Base-by-base conservation (phyloP, 1,140 invertebrate genomes). In the Drosophila obscura region DNA sequence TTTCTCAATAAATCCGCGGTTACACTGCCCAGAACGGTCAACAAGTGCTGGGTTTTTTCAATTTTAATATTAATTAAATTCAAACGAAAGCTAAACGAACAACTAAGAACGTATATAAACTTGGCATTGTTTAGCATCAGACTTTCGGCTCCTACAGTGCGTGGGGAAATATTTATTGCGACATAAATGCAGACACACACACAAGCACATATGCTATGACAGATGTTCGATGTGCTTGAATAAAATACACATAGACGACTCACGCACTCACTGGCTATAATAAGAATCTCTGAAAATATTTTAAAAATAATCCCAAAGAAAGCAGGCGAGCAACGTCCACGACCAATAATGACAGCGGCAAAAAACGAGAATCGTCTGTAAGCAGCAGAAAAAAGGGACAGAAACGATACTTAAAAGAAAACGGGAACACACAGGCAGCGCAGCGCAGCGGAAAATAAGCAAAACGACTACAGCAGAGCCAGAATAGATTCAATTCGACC, bases 251-350 rank as follows among this genome's bases (percentile, higher is more conserved):
- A 59, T 31, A 60, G 15, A 52, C 43, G 35, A 11, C 35, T 39
- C 35, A 15, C 39, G 65, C 49, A 43, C 41, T 43, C 26, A 60
- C 43, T 41, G 50, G 56, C 75, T 77, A 77, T 57, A 76, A 62
- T 67, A 76, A 76, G 73, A 77, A 76, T 66, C 66, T 75, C 55
- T 59, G 48, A 66, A 52, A 56, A 50, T 57, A 63, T 59, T 59
- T 63, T 45, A 46, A 75, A 75, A 75, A 76, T 76, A 76, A 68
- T 62, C 63, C 73, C 57, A 68, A 76, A 73, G 66, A 63, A 73
- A 39, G 35, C 11, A 71, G 66, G 51, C 50, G 71, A 44, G 59
- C 48, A 49, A 44, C 50, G 43, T 11, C 45, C 11, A 39, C 35
- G 35, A 13, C 11, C 4, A 13, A 39, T 39, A 39, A 39, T 39